phyloP scores from a whole-genome alignment of 2,797 vertebrate genomes.

The Pipistrellus nathusii region DNA sequence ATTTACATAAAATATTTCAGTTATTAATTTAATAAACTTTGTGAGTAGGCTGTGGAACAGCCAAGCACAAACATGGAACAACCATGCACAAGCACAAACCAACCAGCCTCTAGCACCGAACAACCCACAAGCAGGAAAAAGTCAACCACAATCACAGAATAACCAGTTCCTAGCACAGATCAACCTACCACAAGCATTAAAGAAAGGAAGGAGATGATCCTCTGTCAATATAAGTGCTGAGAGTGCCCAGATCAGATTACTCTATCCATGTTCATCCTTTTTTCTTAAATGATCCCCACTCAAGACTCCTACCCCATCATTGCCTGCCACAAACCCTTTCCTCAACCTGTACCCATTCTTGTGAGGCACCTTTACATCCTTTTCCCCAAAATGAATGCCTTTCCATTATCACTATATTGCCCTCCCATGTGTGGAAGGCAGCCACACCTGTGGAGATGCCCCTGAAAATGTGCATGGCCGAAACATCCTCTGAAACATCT shows the following conservation, averaged over 20 bases:
- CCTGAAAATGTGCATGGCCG: background rate
- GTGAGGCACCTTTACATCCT: background rate
- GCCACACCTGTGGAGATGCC: background rate
- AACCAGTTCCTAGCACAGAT: background rate
- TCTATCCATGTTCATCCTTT: background rate
- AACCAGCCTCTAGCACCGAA: background rate
- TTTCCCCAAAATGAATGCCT: background rate
- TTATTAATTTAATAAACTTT: constrained; percentile 10
- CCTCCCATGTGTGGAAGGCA: background rate
- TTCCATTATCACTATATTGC: background rate
- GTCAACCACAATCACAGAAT: no score
- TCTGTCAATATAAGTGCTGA: background rate
- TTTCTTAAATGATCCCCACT: no score
- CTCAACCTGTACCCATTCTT: background rate
- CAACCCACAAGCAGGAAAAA: background rate
- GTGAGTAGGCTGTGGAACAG: background rate
- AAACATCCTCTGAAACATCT: background rate
- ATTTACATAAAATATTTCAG: background rate
- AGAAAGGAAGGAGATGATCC: background rate
- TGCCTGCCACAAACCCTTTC: background rate
- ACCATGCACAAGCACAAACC: background rate
- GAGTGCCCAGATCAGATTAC: background rate
- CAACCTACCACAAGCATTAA: background rate
- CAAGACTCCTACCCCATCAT: background rate
- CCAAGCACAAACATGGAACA: background rate